Conservation (phyloP, 2,888 invertebrate species). For the Monoplex corrugatus region DNA sequence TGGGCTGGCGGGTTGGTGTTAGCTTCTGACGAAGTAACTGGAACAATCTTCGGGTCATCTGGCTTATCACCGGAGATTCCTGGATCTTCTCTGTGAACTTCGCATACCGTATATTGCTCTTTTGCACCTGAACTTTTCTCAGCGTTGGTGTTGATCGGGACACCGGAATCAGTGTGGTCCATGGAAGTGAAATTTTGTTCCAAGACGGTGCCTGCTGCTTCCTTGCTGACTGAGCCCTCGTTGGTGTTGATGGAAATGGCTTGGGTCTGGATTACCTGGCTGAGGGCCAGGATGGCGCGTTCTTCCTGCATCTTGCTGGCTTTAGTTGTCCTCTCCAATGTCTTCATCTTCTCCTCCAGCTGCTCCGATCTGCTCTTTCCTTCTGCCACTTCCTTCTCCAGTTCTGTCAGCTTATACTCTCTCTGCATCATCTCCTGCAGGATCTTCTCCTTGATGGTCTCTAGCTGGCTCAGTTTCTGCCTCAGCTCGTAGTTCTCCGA, state of each 20-base stretch:
- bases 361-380: neutral
- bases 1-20: neutral
- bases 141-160: neutral
- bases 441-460: constrained; percentile 41
- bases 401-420: constrained; percentile 19
- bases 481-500: constrained; percentile 42
- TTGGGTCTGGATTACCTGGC: constrained; percentile 29
- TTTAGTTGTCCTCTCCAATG: neutral
- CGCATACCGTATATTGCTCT: neutral
- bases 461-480: constrained; percentile 20
- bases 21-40: neutral
- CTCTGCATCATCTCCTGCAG: neutral
- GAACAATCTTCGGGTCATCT: neutral
- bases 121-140: neutral
- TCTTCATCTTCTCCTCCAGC: constrained; percentile 45
- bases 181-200: neutral
- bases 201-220: neutral
- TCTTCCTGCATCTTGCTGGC: constrained; percentile 26
- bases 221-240: neutral
- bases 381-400: constrained; percentile 36
- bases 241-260: neutral
- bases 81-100: neutral
- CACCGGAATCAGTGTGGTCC: neutral
- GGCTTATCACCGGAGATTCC: neutral
- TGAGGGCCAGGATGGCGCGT: neutral